Conservation (phyloP, 2,888 invertebrate genomes). For the Eutolmus rufibarbis region DNA sequence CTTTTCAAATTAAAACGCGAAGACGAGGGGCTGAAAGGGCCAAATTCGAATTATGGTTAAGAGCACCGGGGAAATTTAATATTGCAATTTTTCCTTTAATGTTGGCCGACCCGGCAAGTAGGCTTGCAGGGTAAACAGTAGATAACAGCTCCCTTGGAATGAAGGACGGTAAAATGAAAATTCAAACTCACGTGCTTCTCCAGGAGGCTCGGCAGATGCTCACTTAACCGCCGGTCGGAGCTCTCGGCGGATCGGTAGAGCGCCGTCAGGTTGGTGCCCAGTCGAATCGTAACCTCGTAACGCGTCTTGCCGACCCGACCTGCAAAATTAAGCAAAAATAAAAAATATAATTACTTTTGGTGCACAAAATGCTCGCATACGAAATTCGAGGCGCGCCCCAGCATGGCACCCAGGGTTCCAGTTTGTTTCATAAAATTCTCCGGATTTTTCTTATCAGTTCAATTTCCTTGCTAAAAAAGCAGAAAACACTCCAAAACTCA, state of each 20-base stretch:
- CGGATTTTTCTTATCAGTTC: conserved; percentile 29
- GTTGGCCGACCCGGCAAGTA: not conserved
- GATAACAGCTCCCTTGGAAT: not conserved
- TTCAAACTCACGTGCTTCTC: conserved; percentile 59
- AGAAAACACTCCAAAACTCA: conserved; percentile 17
- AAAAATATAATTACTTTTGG: conserved; percentile 7
- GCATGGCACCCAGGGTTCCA: not conserved
- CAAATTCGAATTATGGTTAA: not conserved
- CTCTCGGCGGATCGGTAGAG: conserved; percentile 56
- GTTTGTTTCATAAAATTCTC: conserved; percentile 4
- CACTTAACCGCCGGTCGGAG: conserved; percentile 51
- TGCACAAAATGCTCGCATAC: not conserved
- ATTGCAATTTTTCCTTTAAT: not conserved
- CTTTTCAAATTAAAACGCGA: not conserved
- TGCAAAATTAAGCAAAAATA: conserved; percentile 45
- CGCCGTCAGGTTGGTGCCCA: conserved; percentile 61
- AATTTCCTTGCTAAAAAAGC: not conserved
- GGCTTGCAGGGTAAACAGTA: not conserved
- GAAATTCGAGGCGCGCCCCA: not conserved
- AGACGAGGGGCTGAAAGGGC: not conserved
- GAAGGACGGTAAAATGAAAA: not conserved
- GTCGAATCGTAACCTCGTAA: conserved; percentile 61
- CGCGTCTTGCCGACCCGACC: conserved; percentile 60
- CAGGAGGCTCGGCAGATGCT: conserved; percentile 57
- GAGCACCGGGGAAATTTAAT: conserved; percentile 6